phyloP scores from a whole-genome alignment of 2,797 vertebrate species.

The Bovichtus variegatus region DNA sequence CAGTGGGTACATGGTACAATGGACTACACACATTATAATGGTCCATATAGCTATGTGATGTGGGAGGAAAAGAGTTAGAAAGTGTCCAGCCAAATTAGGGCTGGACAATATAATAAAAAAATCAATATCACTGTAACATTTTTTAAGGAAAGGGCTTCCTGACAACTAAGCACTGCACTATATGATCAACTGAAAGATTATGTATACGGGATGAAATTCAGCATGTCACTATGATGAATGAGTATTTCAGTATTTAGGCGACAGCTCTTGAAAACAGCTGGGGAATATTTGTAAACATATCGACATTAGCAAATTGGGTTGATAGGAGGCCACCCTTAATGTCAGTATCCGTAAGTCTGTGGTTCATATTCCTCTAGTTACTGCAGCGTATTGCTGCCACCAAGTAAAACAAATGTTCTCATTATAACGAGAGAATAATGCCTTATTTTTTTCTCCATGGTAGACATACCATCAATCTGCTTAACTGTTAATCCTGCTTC shows the following conservation, averaged over 20 bases:
- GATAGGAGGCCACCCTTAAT: background rate
- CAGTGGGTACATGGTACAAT: constrained; percentile 41
- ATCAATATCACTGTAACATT: background rate
- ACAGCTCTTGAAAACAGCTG: background rate
- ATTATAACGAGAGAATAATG: background rate
- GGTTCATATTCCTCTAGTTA: background rate
- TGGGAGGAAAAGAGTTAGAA: constrained; percentile 2
- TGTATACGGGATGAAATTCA: too few species aligned
- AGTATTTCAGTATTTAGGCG: background rate
- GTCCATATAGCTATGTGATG: constrained; percentile 15
- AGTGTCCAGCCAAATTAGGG: background rate
- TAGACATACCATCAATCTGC: background rate
- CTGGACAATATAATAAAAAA: background rate
- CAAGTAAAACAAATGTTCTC: background rate
- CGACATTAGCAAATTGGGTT: background rate
- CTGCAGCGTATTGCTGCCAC: background rate
- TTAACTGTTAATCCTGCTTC: background rate
- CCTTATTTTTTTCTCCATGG: background rate
- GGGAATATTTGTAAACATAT: background rate
- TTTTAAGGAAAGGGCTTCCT: background rate
- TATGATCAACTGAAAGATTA: background rate
- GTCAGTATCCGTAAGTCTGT: background rate
- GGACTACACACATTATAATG: constrained; percentile 29
- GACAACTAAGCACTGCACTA: background rate
- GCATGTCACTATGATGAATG: background rate